Base-by-base conservation (phyloP, 2,797 vertebrate genomes). In the Siniperca obscura region DNA sequence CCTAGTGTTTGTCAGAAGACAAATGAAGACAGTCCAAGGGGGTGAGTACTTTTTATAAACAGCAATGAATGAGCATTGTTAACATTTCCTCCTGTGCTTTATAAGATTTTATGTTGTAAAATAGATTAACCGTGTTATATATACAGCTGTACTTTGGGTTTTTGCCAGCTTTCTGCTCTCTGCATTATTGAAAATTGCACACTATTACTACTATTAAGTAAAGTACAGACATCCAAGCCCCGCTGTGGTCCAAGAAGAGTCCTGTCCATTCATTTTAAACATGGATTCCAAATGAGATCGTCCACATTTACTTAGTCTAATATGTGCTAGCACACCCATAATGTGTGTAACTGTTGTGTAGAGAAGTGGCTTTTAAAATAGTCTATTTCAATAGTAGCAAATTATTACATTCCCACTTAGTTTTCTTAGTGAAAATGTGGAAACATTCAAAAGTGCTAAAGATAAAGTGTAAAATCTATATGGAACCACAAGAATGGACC, bases 181-280 rank as follows among this genome's bases (percentile, higher is more conserved):
- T 89, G 55, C 85, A 88, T 89, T 89, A 88, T 85, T 93, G 78
- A 89, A 88, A 87, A 84, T 61, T 70, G 78, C 86, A 79, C 62
- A 11, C 46, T 71, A 42, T 84, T 81, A 78, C 82, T 85, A 71
- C 72, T 57, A 30, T 30, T 30, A 80, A 87, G 70, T 74, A 59
- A 77, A 88, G 74, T 53, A 56, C 53, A 64, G 36, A 67, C 69
- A 77, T 86, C 64, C 60, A 68, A 59, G 62, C 10, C 74, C 73
- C 3, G 12, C 81, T 74, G 76, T 30, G 78, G 79, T 76, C 81
- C 66, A 53, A 61, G 61, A 70, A 42, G 27, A 74, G 70, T 69
- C 42, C 80, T 68, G 81, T 53, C 22, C 76, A 90, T 93, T 88
- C 56, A 91, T 90, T 89, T 92, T 91, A 85, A 91, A 86, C 74